These are phyloP conservation scores for Heteronetta atricapilla DNA, from an alignment of 2,113 vertebrate genomes.

Conservation along the genomic window DNA sequence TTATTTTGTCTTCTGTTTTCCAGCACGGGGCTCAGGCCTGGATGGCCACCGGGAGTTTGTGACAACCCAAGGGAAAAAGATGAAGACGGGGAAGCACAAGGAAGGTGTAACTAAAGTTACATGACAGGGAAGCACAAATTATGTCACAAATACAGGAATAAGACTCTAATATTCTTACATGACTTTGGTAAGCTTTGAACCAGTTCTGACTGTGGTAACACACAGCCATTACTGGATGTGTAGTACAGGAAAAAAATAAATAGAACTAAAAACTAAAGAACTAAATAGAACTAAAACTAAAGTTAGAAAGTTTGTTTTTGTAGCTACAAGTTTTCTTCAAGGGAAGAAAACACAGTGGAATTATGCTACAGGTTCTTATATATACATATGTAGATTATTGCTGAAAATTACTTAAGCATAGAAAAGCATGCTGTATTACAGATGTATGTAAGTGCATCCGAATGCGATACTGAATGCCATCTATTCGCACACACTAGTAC, in stretches of 20 bases:
- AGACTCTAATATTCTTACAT: neutral
- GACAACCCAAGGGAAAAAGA: neutral
- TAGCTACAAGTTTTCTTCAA: neutral
- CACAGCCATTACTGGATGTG: rapidly evolving
- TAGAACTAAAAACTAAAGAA: no score
- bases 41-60: neutral
- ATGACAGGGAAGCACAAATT: rapidly evolving
- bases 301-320: neutral
- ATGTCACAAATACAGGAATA: neutral
- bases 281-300: no score
- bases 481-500: neutral
- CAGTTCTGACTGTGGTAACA: neutral
- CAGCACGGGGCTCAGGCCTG: neutral
- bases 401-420: neutral
- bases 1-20: neutral
- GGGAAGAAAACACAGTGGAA: neutral
- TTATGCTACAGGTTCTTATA: neutral
- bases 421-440: neutral
- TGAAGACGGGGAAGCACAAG: neutral
- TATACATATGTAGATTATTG: neutral
- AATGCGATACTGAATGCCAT: neutral
- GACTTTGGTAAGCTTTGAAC: neutral
- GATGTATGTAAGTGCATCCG: no score
- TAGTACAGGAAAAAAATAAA: neutral
- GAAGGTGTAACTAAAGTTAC: neutral